These are phyloP conservation scores for Augochlora pura DNA, from an alignment of 1,140 invertebrate genomes.

Conservation along the genomic window DNA sequence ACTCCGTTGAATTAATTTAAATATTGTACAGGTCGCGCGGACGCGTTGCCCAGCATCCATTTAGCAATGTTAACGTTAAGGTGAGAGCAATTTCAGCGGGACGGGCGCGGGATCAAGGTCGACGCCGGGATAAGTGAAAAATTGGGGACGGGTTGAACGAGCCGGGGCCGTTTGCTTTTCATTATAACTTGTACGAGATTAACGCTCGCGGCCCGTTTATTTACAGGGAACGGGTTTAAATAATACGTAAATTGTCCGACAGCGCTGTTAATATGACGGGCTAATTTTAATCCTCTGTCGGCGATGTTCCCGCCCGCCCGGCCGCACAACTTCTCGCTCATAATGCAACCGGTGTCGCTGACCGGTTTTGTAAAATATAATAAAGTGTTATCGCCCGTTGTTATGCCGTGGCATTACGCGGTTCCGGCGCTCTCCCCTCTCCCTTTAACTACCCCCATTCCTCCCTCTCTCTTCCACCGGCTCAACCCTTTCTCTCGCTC, in stretches of 20 bases:
- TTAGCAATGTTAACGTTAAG: no score
- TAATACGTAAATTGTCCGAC: constrained; percentile 38
- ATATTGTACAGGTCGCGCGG: no score
- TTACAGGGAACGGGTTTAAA: constrained; percentile 28
- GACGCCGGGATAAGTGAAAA: constrained; percentile 3
- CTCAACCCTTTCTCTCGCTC: no score
- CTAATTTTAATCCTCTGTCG: constrained; percentile 51
- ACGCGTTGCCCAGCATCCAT: no score
- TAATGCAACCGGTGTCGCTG: constrained; percentile 32
- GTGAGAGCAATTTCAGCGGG: no score
- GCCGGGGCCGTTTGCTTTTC: constrained; percentile 28
- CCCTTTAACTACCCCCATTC: no score
- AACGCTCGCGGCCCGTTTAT: constrained; percentile 25
- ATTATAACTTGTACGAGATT: constrained; percentile 42
- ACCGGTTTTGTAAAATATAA: constrained; percentile 56
- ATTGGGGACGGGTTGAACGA: constrained; percentile 9
- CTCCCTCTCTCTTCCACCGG: no score
- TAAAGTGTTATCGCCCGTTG: constrained; percentile 53
- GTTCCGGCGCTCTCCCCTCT: not conserved
- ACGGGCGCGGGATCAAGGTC: not conserved
- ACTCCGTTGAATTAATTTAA: no score
- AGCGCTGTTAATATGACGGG: constrained; percentile 47
- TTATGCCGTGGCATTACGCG: constrained; percentile 46
- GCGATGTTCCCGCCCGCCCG: not conserved
- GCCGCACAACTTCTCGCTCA: constrained; percentile 21